Conservation (phyloP, 2,113 vertebrate genomes). For the Isichthys henryi region DNA sequence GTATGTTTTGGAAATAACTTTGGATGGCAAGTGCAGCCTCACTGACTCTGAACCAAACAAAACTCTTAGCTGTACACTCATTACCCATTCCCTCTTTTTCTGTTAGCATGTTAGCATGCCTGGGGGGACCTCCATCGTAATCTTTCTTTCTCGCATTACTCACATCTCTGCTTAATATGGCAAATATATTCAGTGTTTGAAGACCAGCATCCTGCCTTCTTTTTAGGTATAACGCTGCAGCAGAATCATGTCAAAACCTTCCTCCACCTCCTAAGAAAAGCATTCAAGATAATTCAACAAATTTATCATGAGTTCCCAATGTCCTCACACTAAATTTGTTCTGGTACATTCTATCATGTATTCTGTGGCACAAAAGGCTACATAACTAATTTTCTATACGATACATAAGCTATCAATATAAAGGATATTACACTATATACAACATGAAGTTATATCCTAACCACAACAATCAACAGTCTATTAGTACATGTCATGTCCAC, state of each 20-base stretch:
- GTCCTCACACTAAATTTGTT: background rate
- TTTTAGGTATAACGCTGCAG: background rate
- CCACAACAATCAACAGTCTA: background rate
- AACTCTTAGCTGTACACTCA: no score
- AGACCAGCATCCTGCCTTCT: background rate
- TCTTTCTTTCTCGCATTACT: background rate
- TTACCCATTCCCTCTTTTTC: no score
- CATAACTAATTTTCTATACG: background rate
- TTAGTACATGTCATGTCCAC: background rate
- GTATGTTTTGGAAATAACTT: no score
- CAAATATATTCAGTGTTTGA: background rate
- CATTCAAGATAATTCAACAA: background rate
- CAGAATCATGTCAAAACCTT: background rate
- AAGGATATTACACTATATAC: background rate
- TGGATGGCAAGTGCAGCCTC: no score
- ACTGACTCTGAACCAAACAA: no score
- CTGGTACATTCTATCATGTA: background rate
- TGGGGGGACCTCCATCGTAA: no score
- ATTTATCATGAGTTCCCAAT: background rate
- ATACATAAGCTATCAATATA: background rate
- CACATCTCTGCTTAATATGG: background rate
- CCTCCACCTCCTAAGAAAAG: background rate
- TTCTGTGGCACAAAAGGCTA: background rate
- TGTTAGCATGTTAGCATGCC: no score
- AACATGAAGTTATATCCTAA: background rate